Base-by-base conservation (phyloP, 2,888 invertebrate species). In the Elgonia sp. region DNA sequence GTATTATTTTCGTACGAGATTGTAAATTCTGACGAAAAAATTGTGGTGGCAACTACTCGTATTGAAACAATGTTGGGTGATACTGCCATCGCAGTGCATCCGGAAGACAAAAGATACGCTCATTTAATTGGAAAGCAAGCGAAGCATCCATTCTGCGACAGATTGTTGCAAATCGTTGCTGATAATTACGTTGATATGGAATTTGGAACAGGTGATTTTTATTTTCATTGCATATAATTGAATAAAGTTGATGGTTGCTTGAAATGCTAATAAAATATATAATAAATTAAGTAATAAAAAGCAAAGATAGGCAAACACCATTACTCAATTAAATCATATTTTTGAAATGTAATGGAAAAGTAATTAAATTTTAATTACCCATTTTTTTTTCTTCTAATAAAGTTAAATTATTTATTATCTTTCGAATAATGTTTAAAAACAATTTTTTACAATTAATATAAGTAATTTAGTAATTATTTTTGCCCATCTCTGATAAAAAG, bases 31-130 rank as follows among this genome's bases (percentile, higher is more conserved):
- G 96, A 96, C 40, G 98, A 98, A 70, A 98, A 98, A 95, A 95
- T 99, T 57, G 95, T 98, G 79, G 99, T 99, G 39, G 99, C 99
- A 0, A 99, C 99, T 0, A 99, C 99, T 0, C 97, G 99, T 92
- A 97, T 99, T 39, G 99, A 99, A 95, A 99, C 99, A 0, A 99
- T 99, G 98, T 95, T 99, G 14, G 98, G 99, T 0, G 99, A 99
- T 94, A 98, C 98, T 0, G 99, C 99, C 0, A 97, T 99, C 0
- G 99, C 99, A n/a, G 99, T 99, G 0, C 98, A 99, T 95, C 99
- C 99, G 0, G 96, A 97, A 1, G 99, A 99, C 93, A 94, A 95
- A 5, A 96, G 99, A 91, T 99, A 99, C 94, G 96, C 96, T 84
- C 96, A 97, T 92, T 95, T 98, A 70, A 96, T 98, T 89, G 99